A percentile compares a stretch with the other conserved stretches of the same genome.
These are phyloP conservation scores for Equus przewalskii DNA, from an alignment of 2,113 vertebrate genomes.

Conservation along the genomic window DNA sequence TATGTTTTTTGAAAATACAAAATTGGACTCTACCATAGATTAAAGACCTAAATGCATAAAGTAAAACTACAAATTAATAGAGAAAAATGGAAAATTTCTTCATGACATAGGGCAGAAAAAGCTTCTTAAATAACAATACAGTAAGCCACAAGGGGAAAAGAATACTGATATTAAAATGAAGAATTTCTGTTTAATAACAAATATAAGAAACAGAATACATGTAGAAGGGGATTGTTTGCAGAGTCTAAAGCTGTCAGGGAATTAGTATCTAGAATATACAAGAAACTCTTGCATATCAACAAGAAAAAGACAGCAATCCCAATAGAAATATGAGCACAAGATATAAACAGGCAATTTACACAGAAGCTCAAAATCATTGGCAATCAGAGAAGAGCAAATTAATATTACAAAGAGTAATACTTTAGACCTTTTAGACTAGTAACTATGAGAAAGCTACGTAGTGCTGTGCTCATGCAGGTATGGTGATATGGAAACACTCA, in stretches of 20 bases:
- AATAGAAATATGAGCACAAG: neutral
- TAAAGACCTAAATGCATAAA: neutral
- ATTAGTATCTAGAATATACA: neutral
- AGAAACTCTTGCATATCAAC: neutral
- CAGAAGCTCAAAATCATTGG: neutral
- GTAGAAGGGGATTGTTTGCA: neutral
- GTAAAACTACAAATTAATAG: neutral
- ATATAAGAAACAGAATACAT: neutral
- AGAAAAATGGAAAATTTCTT: neutral
- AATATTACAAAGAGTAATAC: neutral
- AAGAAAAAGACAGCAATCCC: neutral
- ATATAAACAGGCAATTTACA: neutral
- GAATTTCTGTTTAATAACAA: neutral
- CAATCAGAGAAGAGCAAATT: neutral
- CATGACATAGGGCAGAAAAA: neutral
- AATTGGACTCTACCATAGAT: neutral
- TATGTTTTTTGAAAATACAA: neutral
- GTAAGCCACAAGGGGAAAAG: neutral
- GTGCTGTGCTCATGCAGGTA: neutral
- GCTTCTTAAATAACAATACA: neutral
- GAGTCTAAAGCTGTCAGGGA: neutral
- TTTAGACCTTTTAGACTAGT: neutral
- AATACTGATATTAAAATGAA: neutral
- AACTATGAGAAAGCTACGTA: neutral
- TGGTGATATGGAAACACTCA: neutral